phyloP scores from a whole-genome alignment of 2,888 invertebrate genomes.

The Troilus luridus region DNA sequence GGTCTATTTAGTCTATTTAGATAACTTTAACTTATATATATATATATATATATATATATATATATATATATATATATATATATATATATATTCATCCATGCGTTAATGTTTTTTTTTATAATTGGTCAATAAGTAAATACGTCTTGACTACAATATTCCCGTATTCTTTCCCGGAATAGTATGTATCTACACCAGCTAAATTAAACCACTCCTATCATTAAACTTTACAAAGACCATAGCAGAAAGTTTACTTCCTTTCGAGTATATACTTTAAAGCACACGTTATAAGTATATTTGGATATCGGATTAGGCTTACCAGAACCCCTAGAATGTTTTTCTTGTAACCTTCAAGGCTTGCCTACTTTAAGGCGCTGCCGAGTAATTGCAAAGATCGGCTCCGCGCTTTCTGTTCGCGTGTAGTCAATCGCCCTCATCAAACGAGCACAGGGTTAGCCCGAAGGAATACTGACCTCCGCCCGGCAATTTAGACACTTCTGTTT shows the following conservation, averaged over 20 bases:
- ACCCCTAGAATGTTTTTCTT: not conserved
- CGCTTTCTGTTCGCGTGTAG: not conserved
- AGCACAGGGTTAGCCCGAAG: slow-evolving; percentile 7
- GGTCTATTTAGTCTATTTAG: too few species aligned
- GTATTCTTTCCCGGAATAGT: too few species aligned
- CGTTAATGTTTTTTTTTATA: too few species aligned
- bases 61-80: too few species aligned
- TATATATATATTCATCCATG: too few species aligned
- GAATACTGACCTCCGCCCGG: not conserved
- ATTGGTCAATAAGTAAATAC: too few species aligned
- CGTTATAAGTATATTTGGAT: not conserved
- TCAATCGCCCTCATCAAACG: slow-evolving; percentile 8
- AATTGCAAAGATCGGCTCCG: slow-evolving; percentile 15
- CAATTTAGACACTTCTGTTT: slow-evolving; percentile 8
- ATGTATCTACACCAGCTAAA: too few species aligned
- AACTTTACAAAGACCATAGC: not conserved
- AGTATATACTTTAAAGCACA: not conserved
- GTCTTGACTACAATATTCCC: too few species aligned
- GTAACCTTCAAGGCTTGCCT: not conserved
- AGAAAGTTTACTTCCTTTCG: not conserved
- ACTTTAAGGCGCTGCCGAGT: not conserved
- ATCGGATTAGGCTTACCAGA: not conserved
- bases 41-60: too few species aligned
- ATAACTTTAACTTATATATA: too few species aligned
- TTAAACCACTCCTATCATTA: too few species aligned